Evolutionary conservation across 2,797 vertebrate genomes (phyloP), one percentile per base, ranked within the genome.

Genomic region (Sebastes goodei): DNA sequence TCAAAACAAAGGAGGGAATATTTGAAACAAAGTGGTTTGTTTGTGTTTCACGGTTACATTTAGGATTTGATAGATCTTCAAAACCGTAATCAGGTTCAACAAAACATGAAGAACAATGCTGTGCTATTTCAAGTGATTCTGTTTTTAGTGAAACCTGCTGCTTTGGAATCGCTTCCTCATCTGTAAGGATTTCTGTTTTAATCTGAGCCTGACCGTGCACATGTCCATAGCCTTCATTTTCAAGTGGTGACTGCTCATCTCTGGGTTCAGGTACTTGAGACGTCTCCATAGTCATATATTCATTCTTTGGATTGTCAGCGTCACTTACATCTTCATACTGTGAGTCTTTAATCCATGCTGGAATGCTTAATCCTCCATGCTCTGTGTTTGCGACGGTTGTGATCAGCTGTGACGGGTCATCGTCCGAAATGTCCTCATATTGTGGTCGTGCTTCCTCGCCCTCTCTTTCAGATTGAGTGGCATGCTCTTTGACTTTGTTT

Each of bases 341-440:
- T 3, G 1, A 2, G 10, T 32, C 42, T 10, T 82, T n/a, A 33
- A 7, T 20, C 60, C 2, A 0, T 4, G 7, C 2, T 7, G 49
- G 1, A 49, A 12, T 2, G 5, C 2, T 27, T 1, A n/a, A 25
- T 12, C 30, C 14, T 6, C 14, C 17, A 7, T 30, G 15, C 15
- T 21, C 3, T 17, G 42, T 7, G 14, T 46, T 17, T 46, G 42
- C 2, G 42, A 46, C 2, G 42, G 42, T 17, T 46, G 42, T 46
- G 42, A 21, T 4, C 3, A 63, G 17, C 42, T 15, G 42, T 46
- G 42, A 17, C 6, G 14, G 2, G 63, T 70, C 80, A 29, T 71
- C 17, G 17, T 88, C 86, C 29, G 88, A 79, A 65, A 89, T 61
- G 42, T 89, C 80, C 29, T 91, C 88, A 70, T 82, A 86, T 20